phyloP scores from a whole-genome alignment of 2,113 vertebrate genomes.

The Strigops habroptila region DNA sequence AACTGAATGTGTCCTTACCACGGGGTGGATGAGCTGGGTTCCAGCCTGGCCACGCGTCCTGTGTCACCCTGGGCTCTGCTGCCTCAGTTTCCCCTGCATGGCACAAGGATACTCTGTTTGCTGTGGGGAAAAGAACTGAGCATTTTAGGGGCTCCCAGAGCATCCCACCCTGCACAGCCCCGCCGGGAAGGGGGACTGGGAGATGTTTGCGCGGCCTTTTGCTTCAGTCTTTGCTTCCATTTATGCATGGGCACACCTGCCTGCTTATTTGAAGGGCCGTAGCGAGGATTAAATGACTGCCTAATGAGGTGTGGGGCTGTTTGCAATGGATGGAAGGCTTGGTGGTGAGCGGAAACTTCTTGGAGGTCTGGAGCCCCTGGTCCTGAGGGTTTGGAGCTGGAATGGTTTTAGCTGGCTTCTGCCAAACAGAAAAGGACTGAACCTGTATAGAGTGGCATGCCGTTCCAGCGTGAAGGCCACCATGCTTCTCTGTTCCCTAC shows the following conservation, averaged over 20 bases:
- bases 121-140: no score
- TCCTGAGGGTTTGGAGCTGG: background rate
- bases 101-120: background rate
- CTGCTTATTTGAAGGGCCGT: background rate
- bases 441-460: background rate
- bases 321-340: background rate
- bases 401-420: background rate
- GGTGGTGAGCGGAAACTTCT: background rate
- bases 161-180: rapidly evolving
- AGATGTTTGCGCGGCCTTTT: rapidly evolving
- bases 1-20: background rate
- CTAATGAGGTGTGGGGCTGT: background rate
- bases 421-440: background rate
- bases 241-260: background rate
- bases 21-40: background rate
- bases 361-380: background rate
- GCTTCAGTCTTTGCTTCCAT: rapidly evolving
- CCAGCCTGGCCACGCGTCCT: rapidly evolving
- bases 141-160: background rate
- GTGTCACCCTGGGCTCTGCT: rapidly evolving
- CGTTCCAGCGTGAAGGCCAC: background rate
- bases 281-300: background rate
- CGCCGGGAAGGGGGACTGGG: rapidly evolving
- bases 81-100: background rate
- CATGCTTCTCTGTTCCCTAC: background rate